Percentiles rank a stretch among this genome's conserved stretches.
Evolutionary conservation across 2,888 invertebrate genomes (phyloP).

Genomic region (Leistus spinibarbis): DNA sequence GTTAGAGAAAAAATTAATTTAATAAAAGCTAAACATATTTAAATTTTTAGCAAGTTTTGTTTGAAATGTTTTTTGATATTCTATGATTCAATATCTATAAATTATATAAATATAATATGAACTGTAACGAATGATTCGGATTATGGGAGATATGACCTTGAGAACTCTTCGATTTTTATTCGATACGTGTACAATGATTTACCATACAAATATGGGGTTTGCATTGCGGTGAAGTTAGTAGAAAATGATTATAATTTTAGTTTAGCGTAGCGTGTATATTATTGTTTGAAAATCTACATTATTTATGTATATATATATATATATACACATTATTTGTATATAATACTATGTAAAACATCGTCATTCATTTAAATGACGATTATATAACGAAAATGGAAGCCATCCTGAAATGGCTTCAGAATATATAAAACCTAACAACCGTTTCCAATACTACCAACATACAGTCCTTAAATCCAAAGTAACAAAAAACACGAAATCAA

Average conservation of each 20-base stretch:
- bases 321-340: conserved; percentile 1
- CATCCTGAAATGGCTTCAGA: background rate
- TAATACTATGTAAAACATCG: background rate
- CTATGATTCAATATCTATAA: too few relatives aligned
- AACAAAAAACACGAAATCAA: conserved; percentile 35
- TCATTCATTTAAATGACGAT: background rate
- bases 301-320: background rate
- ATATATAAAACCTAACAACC: conserved; percentile 17
- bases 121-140: background rate
- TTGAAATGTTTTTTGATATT: too few relatives aligned
- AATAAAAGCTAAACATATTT: too few relatives aligned
- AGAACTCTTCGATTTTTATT: background rate
- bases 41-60: too few relatives aligned
- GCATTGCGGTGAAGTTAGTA: conserved; percentile 51
- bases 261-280: conserved; percentile 21
- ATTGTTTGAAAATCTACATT: conserved; percentile 9
- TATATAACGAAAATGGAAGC: background rate
- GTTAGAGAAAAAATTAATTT: too few relatives aligned
- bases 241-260: conserved; percentile 24
- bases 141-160: background rate
- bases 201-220: conserved; percentile 54
- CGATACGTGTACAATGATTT: conserved; percentile 47
- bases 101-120: too few relatives aligned
- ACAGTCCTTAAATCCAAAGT: conserved; percentile 23
- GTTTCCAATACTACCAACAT: conserved; percentile 24